phyloP scores from a whole-genome alignment of 2,113 vertebrate species.

The Corythaeola cristata region DNA sequence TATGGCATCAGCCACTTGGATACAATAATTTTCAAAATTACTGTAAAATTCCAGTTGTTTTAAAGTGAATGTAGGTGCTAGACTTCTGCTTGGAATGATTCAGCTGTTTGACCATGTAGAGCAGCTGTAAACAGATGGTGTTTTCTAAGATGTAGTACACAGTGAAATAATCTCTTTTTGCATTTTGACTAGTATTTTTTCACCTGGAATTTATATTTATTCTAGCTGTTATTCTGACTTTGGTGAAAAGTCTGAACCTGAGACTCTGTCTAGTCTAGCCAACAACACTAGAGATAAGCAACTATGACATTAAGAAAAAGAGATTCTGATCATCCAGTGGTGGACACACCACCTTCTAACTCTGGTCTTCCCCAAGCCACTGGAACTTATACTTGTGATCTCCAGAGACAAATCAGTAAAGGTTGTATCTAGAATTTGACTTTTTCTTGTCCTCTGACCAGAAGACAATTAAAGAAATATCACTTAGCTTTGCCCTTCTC shows the following conservation, averaged over 20 bases:
- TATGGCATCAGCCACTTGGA: neutral
- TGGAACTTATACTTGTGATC: neutral
- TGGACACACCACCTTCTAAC: neutral
- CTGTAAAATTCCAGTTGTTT: neutral
- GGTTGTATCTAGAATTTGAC: neutral
- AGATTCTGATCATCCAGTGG: neutral
- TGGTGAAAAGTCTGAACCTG: neutral
- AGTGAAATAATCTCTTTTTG: neutral
- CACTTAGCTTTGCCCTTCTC: neutral
- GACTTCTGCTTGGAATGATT: neutral
- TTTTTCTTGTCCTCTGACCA: neutral
- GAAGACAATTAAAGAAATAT: neutral
- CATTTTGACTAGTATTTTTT: neutral
- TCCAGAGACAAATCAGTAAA: neutral
- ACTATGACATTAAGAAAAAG: neutral
- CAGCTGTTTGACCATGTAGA: neutral
- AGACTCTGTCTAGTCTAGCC: neutral
- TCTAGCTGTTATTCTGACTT: neutral
- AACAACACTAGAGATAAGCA: neutral
- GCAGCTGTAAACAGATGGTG: neutral
- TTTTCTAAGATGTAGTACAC: neutral
- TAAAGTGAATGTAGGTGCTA: neutral
- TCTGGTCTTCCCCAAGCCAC: neutral
- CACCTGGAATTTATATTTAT: neutral
- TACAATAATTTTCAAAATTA: neutral